These are phyloP conservation scores for Sphyrna mokarran DNA, from an alignment of 2,113 vertebrate genomes.

Conservation along the genomic window DNA sequence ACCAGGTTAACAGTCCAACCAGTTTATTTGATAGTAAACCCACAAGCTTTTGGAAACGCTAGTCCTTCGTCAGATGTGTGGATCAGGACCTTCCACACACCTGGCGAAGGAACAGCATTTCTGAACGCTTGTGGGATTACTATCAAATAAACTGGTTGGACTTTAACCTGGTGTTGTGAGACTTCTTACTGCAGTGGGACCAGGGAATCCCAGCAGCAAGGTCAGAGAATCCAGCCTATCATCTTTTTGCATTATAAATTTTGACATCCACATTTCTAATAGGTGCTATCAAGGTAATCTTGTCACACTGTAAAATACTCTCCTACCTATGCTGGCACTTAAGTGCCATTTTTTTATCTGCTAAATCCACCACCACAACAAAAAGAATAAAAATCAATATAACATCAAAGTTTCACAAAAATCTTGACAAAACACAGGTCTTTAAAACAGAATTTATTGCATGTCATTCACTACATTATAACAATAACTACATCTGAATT, in stretches of 20 bases:
- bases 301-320: background rate
- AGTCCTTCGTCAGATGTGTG: too few relatives aligned
- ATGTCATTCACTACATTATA: background rate
- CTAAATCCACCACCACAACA: background rate
- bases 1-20: too few relatives aligned
- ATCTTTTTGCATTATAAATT: background rate
- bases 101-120: too few relatives aligned
- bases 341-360: background rate
- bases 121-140: too few relatives aligned
- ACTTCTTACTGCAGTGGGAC: too few relatives aligned
- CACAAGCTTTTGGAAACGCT: too few relatives aligned
- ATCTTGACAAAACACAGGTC: background rate
- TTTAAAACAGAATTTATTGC: background rate
- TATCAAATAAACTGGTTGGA: too few relatives aligned
- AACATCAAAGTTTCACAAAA: background rate
- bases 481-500: background rate
- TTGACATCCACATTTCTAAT: background rate
- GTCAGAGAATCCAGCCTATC: background rate
- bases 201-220: too few relatives aligned
- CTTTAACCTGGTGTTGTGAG: too few relatives aligned
- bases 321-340: background rate
- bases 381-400: background rate
- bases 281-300: background rate
- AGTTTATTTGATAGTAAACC: too few relatives aligned
- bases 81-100: too few relatives aligned